phyloP scores from a whole-genome alignment of 2,888 invertebrate genomes.

The Ommatoiulus sabulosus region DNA sequence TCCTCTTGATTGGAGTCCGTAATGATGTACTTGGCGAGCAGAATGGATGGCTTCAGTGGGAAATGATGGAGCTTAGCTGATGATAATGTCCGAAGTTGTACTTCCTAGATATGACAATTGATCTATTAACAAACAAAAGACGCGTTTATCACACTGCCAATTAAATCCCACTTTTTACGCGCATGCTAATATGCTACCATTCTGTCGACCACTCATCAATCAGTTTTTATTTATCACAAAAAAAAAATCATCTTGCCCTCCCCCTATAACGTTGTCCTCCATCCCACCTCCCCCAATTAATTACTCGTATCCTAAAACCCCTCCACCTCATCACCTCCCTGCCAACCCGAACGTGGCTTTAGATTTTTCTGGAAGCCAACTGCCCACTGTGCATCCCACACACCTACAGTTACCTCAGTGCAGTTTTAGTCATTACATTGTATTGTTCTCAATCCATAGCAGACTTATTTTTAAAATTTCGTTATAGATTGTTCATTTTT shows the following conservation, averaged over 20 bases:
- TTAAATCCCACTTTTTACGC: constrained; percentile 50
- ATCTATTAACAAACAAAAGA: neutral
- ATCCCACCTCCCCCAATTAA: neutral
- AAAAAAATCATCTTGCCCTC: neutral
- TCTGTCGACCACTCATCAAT: constrained; percentile 52
- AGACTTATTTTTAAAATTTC: constrained; percentile 53
- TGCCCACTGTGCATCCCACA: constrained; percentile 54
- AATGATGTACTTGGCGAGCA: constrained; percentile 37
- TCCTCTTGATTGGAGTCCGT: constrained; percentile 29
- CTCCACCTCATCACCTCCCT: constrained; percentile 37
- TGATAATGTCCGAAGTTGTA: constrained; percentile 8
- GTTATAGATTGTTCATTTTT: constrained; percentile 55
- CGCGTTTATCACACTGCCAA: constrained; percentile 52
- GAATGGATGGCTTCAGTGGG: constrained; percentile 51
- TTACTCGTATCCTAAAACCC: constrained; percentile 1
- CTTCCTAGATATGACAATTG: constrained; percentile 38
- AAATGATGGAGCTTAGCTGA: constrained; percentile 30
- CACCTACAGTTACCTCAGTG: constrained; percentile 51
- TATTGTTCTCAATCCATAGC: constrained; percentile 49
- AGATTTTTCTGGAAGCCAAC: neutral
- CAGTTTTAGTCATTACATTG: constrained; percentile 54
- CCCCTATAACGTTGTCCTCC: neutral
- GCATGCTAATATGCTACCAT: constrained; percentile 51
- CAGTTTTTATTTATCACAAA: constrained; percentile 45
- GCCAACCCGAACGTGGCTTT: constrained; percentile 40